Conservation (phyloP, 2,888 invertebrate genomes). For the Callyntrura sp. region DNA sequence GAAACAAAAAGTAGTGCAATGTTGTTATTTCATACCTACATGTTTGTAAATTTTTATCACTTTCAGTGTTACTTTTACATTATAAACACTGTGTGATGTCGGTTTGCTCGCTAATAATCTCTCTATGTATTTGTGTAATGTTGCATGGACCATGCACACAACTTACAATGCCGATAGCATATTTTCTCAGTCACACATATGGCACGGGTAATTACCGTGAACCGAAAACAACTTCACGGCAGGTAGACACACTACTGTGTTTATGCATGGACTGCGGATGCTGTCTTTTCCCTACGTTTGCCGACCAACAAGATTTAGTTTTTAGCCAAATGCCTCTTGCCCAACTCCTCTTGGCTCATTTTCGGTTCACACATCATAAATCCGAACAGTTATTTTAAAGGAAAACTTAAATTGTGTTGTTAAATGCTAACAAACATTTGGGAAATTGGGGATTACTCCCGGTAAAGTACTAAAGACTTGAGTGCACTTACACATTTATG, state of each 20-base stretch:
- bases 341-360: slow-evolving; percentile 18
- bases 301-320: not conserved
- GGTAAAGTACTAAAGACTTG: too few relatives aligned
- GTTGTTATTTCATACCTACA: not conserved
- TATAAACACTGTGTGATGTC: not conserved
- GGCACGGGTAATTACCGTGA: slow-evolving; percentile 39
- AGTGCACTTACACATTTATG: too few relatives aligned
- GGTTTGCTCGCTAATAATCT: too few relatives aligned
- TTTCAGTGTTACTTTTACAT: not conserved
- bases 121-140: not conserved
- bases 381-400: slow-evolving; percentile 30
- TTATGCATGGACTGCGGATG: not conserved
- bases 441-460: too few relatives aligned
- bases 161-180: not conserved
- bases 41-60: not conserved
- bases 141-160: not conserved
- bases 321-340: not conserved
- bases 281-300: not conserved
- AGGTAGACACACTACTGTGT: slow-evolving; percentile 13
- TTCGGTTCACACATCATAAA: slow-evolving; percentile 64
- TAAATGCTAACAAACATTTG: slow-evolving; percentile 21
- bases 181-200: not conserved
- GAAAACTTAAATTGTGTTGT: slow-evolving; percentile 29
- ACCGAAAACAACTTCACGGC: slow-evolving; percentile 54
- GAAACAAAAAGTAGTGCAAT: not conserved